Evolutionary conservation across 1,140 invertebrate species (phyloP), one percentile per base, ranked within the genome.

Genomic region (Chrysoperla carnea): DNA sequence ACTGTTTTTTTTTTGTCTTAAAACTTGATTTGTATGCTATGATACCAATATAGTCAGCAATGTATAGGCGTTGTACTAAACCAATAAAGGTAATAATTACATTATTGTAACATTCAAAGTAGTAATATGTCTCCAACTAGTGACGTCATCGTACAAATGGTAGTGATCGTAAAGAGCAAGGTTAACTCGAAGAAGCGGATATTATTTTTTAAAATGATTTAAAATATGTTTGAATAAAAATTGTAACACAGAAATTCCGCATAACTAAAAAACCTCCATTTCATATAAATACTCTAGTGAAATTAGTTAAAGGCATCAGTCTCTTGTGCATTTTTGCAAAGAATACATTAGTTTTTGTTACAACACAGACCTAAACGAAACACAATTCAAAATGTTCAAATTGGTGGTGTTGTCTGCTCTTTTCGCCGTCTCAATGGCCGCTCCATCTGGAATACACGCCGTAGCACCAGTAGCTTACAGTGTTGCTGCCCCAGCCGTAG

Each of bases 371-470:
- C 61, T 53, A 8, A 27, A 23, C 36, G 4, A 37, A 27, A 13
- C 9, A 39, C 12, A 40, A 38, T 43, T 28, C 17, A 65, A 62
- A 58, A 68, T 60, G 61, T 57, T 55, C 49, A 68, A 67, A 53
- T 57, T 67, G 61, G 65, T 68, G 60, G 64, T 70, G 58, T 66
- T 70, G 57, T 61, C 63, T 46, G 66, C 61, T 51, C 44, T 68
- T 40, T 33, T 67, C 50, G 66, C 63, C 15, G 58, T 60, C 44
- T 62, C 58, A 23, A 51, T 55, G 12, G 65, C 63, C 31, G 47
- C 50, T n/a, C 63, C 64, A 23, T 23, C 17, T 23, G 66, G 68
- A 12, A 47, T 48, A 14, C 23, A 41, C 8, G 8, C 46, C 5
- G 17, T 23, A 23, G 17, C 17, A 23, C 9, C 52, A 59, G 36